These are phyloP conservation scores for Pterobdella sp. DNA, from an alignment of 2,888 invertebrate species.

Conservation along the genomic window DNA sequence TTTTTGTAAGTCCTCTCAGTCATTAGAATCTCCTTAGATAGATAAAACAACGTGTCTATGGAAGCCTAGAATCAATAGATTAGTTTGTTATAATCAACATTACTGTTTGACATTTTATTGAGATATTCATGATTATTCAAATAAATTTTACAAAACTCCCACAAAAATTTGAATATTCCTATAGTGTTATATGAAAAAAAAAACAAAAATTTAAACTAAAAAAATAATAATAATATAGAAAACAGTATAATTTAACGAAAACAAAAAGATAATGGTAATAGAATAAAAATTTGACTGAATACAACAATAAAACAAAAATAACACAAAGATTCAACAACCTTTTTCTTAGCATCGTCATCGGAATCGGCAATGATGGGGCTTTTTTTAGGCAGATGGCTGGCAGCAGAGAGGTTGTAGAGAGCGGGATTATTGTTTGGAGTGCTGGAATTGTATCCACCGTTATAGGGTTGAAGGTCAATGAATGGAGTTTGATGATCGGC, in stretches of 20 bases:
- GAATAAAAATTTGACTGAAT: no score
- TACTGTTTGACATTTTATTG: no score
- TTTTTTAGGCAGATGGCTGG: no score
- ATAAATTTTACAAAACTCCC: no score
- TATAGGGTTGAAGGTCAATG: not conserved
- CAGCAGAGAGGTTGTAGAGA: not conserved
- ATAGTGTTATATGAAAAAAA: not conserved
- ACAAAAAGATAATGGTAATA: not conserved
- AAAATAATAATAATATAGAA: not conserved
- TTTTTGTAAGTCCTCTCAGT: slow-evolving; percentile 90
- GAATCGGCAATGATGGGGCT: no score
- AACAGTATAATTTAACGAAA: not conserved
- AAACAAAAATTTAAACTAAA: not conserved
- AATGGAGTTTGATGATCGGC: not conserved
- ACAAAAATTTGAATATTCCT: no score
- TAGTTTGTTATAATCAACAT: no score
- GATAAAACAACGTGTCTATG: slow-evolving; percentile 39
- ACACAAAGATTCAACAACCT: slow-evolving; percentile 31
- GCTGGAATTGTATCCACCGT: not conserved
- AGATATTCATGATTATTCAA: no score
- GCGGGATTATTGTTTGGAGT: not conserved
- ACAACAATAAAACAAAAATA: no score
- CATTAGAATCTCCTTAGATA: slow-evolving; percentile 78
- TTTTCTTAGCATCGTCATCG: slow-evolving; percentile 35
- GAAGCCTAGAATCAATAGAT: no score